Conservation (phyloP, 2,113 vertebrate species). For the Psilopsiagon aurifrons region DNA sequence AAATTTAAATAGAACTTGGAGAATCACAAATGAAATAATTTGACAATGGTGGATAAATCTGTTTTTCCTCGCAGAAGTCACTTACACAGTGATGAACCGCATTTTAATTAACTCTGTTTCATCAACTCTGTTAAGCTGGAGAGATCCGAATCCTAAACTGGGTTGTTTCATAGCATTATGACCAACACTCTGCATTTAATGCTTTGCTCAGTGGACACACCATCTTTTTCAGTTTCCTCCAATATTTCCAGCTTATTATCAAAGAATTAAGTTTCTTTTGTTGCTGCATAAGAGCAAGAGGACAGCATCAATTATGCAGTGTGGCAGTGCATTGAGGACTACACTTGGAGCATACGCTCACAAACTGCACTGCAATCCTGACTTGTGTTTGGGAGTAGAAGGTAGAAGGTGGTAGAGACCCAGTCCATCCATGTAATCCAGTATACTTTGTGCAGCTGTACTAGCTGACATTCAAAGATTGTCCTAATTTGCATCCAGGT, state of each 20-base stretch:
- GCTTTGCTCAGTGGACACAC: background rate
- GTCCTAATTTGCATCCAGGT: background rate
- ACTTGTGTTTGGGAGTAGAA: fast-evolving
- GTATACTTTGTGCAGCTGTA: background rate
- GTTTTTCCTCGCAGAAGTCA: background rate
- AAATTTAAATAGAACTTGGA: background rate
- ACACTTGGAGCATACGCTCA: background rate
- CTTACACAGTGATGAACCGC: background rate
- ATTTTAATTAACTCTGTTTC: background rate
- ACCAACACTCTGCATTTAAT: background rate
- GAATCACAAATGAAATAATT: background rate
- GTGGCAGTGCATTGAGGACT: no score
- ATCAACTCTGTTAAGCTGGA: background rate
- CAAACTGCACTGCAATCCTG: fast-evolving
- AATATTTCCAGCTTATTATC: background rate
- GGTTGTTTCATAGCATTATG: background rate
- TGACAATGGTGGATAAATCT: background rate
- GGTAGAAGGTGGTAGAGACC: background rate
- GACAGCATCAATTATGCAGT: background rate
- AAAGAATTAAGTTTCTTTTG: background rate
- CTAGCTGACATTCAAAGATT: background rate
- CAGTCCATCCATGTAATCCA: background rate
- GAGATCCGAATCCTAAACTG: background rate
- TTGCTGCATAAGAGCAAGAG: background rate
- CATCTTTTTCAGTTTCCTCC: background rate